Evolutionary conservation across 2,113 vertebrate genomes (phyloP).

Genomic region (Cynoglossus semilaevis): DNA sequence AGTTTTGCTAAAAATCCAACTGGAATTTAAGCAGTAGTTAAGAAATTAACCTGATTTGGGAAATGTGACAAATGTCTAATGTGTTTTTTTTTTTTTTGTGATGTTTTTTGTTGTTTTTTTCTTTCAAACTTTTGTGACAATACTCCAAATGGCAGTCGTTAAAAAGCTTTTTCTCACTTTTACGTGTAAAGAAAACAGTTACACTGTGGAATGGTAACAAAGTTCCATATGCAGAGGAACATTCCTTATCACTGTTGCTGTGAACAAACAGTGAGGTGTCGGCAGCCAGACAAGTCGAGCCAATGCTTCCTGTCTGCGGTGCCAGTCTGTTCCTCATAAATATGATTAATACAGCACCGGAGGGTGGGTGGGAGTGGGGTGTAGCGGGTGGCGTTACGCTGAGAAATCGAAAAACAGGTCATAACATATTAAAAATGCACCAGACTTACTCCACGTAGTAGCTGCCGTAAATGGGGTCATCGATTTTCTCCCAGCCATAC

Average conservation of each 20-base stretch:
- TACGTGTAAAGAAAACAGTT: too few relatives aligned
- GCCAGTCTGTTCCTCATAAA: slow-evolving; percentile 35
- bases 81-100: too few relatives aligned
- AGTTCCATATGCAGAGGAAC: slow-evolving; percentile 19
- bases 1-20: too few relatives aligned
- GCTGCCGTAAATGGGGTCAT: slow-evolving; percentile 99
- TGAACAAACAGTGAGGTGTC: slow-evolving; percentile 22
- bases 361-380: neutral
- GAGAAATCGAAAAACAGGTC: slow-evolving; percentile 60
- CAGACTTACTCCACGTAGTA: slow-evolving; percentile 99
- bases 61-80: too few relatives aligned
- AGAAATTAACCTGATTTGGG: too few relatives aligned
- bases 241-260: slow-evolving; percentile 3
- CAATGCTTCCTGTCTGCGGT: slow-evolving; percentile 30
- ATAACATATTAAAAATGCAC: slow-evolving; percentile 74
- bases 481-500: slow-evolving; percentile 99
- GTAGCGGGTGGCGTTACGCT: neutral
- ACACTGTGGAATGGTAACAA: slow-evolving; percentile 1
- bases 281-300: slow-evolving; percentile 26
- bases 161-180: too few relatives aligned
- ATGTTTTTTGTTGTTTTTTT: too few relatives aligned
- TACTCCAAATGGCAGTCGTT: too few relatives aligned
- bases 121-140: too few relatives aligned
- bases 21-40: too few relatives aligned
- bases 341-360: slow-evolving; percentile 55